A percentile compares a stretch with the other conserved stretches of the same genome.
Conservation (phyloP, 2,113 vertebrate genomes). For the Neodon shergylaensis region DNA sequence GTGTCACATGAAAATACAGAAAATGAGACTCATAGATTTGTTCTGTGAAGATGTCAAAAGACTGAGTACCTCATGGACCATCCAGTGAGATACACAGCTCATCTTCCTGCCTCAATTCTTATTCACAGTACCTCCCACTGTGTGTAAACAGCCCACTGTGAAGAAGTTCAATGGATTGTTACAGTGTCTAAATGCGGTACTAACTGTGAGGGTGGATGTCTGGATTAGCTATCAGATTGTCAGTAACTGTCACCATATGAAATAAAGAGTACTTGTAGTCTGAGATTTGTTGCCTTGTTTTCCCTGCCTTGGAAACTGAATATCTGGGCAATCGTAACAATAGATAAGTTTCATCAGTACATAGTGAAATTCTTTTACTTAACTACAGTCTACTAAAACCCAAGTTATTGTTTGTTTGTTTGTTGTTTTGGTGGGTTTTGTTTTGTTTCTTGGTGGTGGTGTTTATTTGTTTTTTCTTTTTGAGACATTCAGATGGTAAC, state of each 20-base stretch:
- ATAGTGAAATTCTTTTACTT: not conserved
- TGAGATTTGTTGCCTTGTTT: not conserved
- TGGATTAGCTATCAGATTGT: conserved; percentile 21
- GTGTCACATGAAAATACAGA: conserved; percentile 17
- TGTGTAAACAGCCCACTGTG: not conserved
- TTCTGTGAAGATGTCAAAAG: not conserved
- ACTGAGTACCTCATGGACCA: not conserved
- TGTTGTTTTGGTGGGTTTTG: not conserved
- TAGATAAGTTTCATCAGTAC: not conserved
- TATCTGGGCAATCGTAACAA: not conserved
- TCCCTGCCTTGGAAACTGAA: not conserved
- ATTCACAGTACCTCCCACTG: not conserved
- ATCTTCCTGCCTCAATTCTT: not conserved
- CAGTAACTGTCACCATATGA: conserved; percentile 17
- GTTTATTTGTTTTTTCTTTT: not conserved
- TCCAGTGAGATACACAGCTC: not conserved
- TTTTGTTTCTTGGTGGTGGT: not conserved
- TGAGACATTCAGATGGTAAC: not conserved
- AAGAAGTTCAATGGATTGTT: conserved; percentile 17
- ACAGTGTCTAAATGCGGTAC: not conserved
- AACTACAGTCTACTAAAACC: not conserved
- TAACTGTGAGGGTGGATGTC: not conserved
- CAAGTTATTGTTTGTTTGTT: not conserved
- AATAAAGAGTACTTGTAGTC: not conserved
- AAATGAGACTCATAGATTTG: not conserved